Percentiles rank a stretch among this genome's conserved stretches.
These are phyloP conservation scores for Hippocampus zosterae DNA, from an alignment of 2,113 vertebrate species.

Conservation along the genomic window DNA sequence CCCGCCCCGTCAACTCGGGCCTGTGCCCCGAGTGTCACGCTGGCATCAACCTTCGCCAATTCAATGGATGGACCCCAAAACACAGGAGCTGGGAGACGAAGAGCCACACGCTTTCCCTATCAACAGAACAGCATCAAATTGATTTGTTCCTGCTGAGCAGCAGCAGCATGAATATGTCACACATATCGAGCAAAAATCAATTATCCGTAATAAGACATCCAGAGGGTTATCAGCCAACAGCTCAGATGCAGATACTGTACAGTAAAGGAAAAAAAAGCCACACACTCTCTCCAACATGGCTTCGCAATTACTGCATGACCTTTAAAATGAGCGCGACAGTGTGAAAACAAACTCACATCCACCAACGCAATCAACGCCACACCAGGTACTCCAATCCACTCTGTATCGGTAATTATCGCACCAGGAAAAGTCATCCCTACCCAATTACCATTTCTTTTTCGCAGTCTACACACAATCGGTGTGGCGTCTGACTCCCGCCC, in stretches of 20 bases:
- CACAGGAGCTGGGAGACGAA: constrained; percentile 53
- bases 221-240: constrained; percentile 3
- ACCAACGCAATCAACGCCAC: constrained; percentile 18
- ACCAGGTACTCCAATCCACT: constrained; percentile 48
- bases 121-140: constrained; percentile 52
- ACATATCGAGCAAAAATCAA: constrained; percentile 57
- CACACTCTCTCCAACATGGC: constrained; percentile 5
- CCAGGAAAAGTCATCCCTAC: constrained; percentile 48
- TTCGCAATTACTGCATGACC: neutral
- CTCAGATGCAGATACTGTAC: constrained; percentile 11
- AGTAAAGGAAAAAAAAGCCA: neutral
- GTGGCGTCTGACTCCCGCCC: constrained; percentile 5
- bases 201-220: constrained; percentile 15
- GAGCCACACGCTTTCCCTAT: constrained; percentile 46
- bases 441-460: constrained; percentile 55
- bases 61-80: constrained; percentile 52
- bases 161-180: constrained; percentile 38
- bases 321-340: constrained; percentile 6
- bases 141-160: constrained; percentile 59
- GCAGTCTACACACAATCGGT: constrained; percentile 41
- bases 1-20: constrained; percentile 59
- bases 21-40: constrained; percentile 52
- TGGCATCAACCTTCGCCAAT: constrained; percentile 54
- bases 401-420: constrained; percentile 54
- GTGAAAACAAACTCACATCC: constrained; percentile 34